These are phyloP conservation scores for Eupithecia abbreviata DNA, from an alignment of 2,888 invertebrate species.

Conservation along the genomic window DNA sequence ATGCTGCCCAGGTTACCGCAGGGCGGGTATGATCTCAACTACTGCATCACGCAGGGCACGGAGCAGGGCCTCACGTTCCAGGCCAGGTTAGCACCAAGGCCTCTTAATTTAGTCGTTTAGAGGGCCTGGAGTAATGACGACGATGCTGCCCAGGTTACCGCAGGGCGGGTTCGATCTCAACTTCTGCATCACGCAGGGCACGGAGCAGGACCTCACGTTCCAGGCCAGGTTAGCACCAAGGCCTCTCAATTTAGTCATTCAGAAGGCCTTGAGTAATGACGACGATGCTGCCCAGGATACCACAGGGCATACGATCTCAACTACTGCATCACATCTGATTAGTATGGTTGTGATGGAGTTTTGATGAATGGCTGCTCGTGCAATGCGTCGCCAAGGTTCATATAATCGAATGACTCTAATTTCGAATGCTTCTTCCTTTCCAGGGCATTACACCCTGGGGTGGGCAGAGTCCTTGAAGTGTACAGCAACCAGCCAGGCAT, in stretches of 20 bases:
- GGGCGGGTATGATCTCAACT: slow-evolving; percentile 93
- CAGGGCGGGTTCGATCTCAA: slow-evolving; percentile 92
- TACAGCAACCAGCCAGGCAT: slow-evolving; percentile 95
- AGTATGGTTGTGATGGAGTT: too few relatives aligned
- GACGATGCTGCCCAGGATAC: slow-evolving; percentile 86
- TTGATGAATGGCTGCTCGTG: too few relatives aligned
- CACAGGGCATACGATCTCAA: slow-evolving; percentile 91
- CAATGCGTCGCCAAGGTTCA: too few relatives aligned
- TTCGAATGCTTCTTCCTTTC: slow-evolving; percentile 36
- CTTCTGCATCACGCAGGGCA: slow-evolving; percentile 88
- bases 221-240: slow-evolving; percentile 81
- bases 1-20: slow-evolving; percentile 87
- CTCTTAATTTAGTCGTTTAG: too few relatives aligned
- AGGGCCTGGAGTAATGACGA: slow-evolving; percentile 85
- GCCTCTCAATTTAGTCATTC: too few relatives aligned
- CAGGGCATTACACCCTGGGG: slow-evolving; percentile 86
- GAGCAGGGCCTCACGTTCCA: slow-evolving; percentile 84
- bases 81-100: slow-evolving; percentile 75
- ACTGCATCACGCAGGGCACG: slow-evolving; percentile 87
- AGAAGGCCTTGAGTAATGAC: slow-evolving; percentile 86
- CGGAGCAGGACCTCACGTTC: slow-evolving; percentile 82
- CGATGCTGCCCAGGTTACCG: slow-evolving; percentile 87
- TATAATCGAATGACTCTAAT: too few relatives aligned
- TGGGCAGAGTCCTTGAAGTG: slow-evolving; percentile 90
- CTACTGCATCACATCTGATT: slow-evolving; percentile 85